Conservation (phyloP, 2,113 vertebrate species). For the Octodon degus region DNA sequence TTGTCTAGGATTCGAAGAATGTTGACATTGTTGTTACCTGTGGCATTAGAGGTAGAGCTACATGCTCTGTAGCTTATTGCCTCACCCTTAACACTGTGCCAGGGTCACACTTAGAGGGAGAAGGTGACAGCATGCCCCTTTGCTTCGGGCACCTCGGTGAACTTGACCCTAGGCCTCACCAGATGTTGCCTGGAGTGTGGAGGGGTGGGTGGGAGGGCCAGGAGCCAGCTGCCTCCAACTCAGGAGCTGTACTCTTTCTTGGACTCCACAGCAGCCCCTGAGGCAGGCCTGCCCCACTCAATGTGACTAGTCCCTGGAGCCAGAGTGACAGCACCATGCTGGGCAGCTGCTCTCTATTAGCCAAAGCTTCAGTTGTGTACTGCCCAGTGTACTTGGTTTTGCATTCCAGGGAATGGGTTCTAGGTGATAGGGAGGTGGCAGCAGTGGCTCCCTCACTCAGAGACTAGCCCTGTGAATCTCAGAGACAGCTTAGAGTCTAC, state of each 20-base stretch:
- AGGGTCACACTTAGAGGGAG: background rate
- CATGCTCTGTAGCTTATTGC: background rate
- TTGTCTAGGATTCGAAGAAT: background rate
- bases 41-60: background rate
- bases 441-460: background rate
- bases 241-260: background rate
- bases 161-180: background rate
- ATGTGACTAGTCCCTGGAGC: background rate
- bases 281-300: background rate
- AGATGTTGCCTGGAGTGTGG: background rate
- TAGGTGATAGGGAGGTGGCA: background rate
- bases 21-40: background rate
- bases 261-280: background rate
- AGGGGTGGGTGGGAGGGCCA: background rate
- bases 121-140: background rate
- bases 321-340: rapidly evolving
- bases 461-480: background rate
- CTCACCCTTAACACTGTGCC: background rate
- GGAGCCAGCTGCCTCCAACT: too few species aligned
- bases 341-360: background rate
- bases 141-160: background rate
- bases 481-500: background rate
- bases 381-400: background rate
- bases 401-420: background rate
- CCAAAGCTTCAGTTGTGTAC: background rate